Base-by-base conservation (phyloP, 2,113 vertebrate genomes). In the Thinocorus orbignyianus region DNA sequence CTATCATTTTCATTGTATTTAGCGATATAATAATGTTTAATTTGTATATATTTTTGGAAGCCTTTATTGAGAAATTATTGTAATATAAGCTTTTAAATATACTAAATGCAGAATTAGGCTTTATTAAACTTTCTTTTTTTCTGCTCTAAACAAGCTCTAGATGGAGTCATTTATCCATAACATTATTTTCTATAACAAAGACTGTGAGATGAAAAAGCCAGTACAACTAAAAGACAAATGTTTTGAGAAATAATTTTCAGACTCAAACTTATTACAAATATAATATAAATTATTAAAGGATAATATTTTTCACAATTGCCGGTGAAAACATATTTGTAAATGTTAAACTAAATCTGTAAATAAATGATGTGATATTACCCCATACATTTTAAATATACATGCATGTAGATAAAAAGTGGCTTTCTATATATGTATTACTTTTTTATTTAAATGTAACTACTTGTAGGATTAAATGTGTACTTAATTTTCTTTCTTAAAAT, bases 131-230 rank as follows among this genome's bases (percentile, higher is more conserved):
- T 71, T 86, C 86, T 3, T 57, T 57, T 83, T 44, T 9, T 2
- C n/a, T 41, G 58, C 66, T 49, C 72, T 51, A 68, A 87, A 68
- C 83, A 90, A 86, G 86, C 97, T 97, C 93, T 98, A 98, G 96
- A 92, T 97, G 95, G 97, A 98, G 97, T 96, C 89, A 96, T 94
- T 97, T 86, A 95, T 96, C 97, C 95, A 64, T 87, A 92, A 84
- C 78, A 96, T 95, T 95, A 70, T 86, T 93, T 74, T 96, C 9
- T 86, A 88, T 51, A 60, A 92, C 20, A 37, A 88, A 81, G 51
- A 74, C 35, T 76, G 5, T 39, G 55, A 83, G 61, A 78, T 79
- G 44, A 95, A 79, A 17, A 91, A 88, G 81, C 19, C 26, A 78
- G 22, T 73, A 22, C 35, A 66, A 49, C 68, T 30, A 49, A 49